Percentiles rank a stretch among this genome's conserved stretches.
Evolutionary conservation across 2,797 vertebrate genomes (phyloP).

Genomic region (Morus bassanus): DNA sequence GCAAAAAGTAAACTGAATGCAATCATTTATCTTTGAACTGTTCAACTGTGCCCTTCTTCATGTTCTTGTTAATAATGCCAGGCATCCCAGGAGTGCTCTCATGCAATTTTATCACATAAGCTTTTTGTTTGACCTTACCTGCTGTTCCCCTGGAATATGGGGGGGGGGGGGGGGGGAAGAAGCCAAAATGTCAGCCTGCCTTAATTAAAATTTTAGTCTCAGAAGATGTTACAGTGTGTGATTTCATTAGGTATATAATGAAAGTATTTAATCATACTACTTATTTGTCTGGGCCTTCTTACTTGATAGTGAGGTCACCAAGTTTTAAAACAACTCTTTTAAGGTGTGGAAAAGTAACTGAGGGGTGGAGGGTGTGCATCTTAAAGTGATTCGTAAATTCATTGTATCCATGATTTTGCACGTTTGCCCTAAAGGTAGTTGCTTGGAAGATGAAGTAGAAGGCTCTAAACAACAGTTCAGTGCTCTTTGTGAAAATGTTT

Average conservation of each 20-base stretch:
- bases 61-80: conserved; percentile 71
- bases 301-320: neutral
- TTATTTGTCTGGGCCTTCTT: neutral
- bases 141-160: conserved; percentile 20
- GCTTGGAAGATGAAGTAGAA: neutral
- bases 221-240: conserved; percentile 50
- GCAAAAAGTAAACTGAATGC: conserved; percentile 33
- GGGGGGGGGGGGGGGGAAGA: fast-evolving
- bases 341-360: neutral
- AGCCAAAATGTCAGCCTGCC: conserved; percentile 58
- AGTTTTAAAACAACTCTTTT: neutral
- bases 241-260: conserved; percentile 63
- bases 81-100: conserved; percentile 51
- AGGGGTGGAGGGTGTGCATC: neutral
- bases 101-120: conserved; percentile 36
- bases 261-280: conserved; percentile 38
- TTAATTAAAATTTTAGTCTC: conserved; percentile 74
- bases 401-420: neutral
- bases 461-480: neutral
- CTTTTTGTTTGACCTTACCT: conserved; percentile 63
- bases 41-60: conserved; percentile 51
- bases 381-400: neutral
- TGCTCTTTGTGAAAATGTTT: neutral
- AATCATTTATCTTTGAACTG: conserved; percentile 63
- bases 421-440: neutral